Evolutionary conservation across 2,888 invertebrate genomes (phyloP).

Genomic region (Sialis lutaria): DNA sequence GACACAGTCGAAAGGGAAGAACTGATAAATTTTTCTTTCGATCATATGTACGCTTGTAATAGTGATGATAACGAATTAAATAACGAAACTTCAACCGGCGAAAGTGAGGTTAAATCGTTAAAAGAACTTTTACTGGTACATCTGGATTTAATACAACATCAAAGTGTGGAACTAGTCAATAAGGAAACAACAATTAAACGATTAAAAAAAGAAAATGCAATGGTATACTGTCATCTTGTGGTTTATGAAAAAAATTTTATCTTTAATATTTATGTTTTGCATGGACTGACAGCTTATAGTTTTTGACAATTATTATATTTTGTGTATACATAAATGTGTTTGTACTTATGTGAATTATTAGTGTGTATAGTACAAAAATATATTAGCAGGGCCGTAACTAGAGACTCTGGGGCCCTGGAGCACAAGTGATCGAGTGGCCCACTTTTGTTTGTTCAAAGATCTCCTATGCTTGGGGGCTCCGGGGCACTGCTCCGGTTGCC

Average conservation of each 20-base stretch:
- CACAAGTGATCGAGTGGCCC: no score
- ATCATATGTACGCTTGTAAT: constrained; percentile 56
- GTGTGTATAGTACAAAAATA: neutral
- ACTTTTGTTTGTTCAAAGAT: no score
- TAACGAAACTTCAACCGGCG: constrained; percentile 18
- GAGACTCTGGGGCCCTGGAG: no score
- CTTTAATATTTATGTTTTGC: neutral
- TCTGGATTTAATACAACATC: constrained; percentile 77
- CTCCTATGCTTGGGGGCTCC: no score
- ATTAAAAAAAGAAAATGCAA: constrained; percentile 60
- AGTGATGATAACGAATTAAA: constrained; percentile 21
- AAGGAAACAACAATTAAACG: constrained; percentile 61
- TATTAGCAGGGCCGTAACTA: no score
- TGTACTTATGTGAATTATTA: neutral
- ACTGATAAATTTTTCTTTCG: constrained; percentile 43
- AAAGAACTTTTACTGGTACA: constrained; percentile 69
- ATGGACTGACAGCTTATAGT: no score
- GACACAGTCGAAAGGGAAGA: constrained; percentile 29
- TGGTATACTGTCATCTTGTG: constrained; percentile 32
- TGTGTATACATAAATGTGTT: neutral
- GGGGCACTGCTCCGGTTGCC: no score
- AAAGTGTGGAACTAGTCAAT: constrained; percentile 64
- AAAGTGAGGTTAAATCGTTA: constrained; percentile 45
- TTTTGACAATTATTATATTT: neutral
- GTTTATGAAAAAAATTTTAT: no score